Conservation (phyloP, 2,888 invertebrate species). For the Linnaemya tessellans region DNA sequence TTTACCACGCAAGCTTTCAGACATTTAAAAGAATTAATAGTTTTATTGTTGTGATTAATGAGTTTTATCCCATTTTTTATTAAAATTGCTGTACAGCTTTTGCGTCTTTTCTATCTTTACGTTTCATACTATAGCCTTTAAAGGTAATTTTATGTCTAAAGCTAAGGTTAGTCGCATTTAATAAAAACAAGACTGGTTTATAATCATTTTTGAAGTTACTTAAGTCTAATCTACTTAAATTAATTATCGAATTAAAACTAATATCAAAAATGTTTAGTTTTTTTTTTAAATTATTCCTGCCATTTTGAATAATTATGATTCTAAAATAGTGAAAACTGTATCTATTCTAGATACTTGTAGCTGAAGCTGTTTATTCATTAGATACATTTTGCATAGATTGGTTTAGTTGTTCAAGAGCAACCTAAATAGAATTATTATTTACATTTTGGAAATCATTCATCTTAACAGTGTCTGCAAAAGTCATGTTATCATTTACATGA, state of each 20-base stretch:
- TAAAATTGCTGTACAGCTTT: slow-evolving; percentile 44
- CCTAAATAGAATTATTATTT: slow-evolving; percentile 11
- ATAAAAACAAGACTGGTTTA: slow-evolving; percentile 39
- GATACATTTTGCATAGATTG: slow-evolving; percentile 40
- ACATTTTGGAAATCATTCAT: neutral
- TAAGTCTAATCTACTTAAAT: slow-evolving; percentile 47
- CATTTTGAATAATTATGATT: slow-evolving; percentile 27
- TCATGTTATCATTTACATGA: slow-evolving; percentile 31
- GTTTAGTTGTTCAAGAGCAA: slow-evolving; percentile 32
- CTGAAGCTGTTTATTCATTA: slow-evolving; percentile 48
- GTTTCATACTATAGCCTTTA: slow-evolving; percentile 14
- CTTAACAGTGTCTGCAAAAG: slow-evolving; percentile 14
- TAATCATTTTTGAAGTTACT: slow-evolving; percentile 36
- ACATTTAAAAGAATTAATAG: neutral
- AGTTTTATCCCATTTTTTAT: slow-evolving; percentile 47
- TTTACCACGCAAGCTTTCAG: slow-evolving; percentile 34
- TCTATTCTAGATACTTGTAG: slow-evolving; percentile 41
- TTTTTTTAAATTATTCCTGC: slow-evolving; percentile 43
- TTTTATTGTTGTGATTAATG: slow-evolving; percentile 14
- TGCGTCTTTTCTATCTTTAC: slow-evolving; percentile 35
- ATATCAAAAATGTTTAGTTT: slow-evolving; percentile 27
- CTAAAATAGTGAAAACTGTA: slow-evolving; percentile 32
- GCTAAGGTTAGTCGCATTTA: slow-evolving; percentile 53
- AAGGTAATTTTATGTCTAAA: slow-evolving; percentile 32
- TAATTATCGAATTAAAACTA: slow-evolving; percentile 56